Evolutionary conservation across 2,113 vertebrate genomes (phyloP).

Genomic region (Smithornis capensis): DNA sequence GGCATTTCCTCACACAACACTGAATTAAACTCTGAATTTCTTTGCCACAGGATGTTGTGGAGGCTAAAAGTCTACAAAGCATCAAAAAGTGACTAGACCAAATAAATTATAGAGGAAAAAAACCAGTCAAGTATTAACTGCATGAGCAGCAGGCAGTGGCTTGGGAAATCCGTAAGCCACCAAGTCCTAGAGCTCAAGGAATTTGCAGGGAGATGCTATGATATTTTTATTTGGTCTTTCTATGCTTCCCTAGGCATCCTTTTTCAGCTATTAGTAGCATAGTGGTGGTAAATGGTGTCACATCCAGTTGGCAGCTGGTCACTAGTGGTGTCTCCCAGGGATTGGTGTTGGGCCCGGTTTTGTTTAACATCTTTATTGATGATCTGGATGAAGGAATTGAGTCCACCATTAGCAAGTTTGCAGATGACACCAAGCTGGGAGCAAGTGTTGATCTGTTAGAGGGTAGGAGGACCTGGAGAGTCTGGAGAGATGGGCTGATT

Average conservation of each 20-base stretch:
- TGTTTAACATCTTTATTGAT: too few species aligned
- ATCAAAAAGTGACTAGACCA: neutral
- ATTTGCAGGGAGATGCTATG: neutral
- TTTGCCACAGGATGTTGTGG: neutral
- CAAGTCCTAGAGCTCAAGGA: neutral
- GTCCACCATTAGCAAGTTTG: too few species aligned
- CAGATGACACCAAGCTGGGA: too few species aligned
- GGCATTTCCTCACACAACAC: neutral
- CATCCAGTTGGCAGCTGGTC: too few species aligned
- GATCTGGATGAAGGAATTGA: too few species aligned
- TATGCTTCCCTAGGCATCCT: neutral
- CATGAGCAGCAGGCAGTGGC: neutral
- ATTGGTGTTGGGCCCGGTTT: too few species aligned
- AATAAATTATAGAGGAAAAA: neutral
- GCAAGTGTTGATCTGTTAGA: too few species aligned
- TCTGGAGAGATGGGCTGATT: too few species aligned
- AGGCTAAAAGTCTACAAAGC: neutral
- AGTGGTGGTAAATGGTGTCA: too few species aligned
- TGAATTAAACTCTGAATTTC: neutral
- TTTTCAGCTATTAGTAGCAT: neutral
- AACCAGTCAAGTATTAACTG: neutral
- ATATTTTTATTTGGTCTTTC: neutral
- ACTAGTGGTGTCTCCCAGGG: too few species aligned
- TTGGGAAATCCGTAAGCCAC: neutral
- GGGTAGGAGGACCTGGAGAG: too few species aligned